A percentile compares a stretch with the other conserved stretches of the same genome.
phyloP scores from a whole-genome alignment of 2,888 invertebrate species.

The Branchellion lobata region DNA sequence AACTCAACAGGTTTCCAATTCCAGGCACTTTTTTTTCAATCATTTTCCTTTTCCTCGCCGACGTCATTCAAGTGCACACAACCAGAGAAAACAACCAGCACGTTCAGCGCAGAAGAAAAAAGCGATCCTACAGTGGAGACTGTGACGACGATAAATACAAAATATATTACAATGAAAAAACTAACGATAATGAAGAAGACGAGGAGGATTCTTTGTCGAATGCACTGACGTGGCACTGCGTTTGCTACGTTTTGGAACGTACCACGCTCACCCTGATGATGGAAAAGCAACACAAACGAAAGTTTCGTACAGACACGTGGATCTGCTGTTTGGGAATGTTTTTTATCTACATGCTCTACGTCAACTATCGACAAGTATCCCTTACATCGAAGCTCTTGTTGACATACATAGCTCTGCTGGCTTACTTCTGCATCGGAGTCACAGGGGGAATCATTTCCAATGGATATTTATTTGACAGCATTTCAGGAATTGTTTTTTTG shows the following conservation, averaged over 20 bases:
- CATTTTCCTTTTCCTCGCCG: conserved; percentile 46
- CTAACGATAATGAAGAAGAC: not conserved
- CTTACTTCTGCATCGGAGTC: conserved; percentile 42
- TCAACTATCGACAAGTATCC: conserved; percentile 17
- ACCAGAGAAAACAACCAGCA: not conserved
- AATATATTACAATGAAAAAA: not conserved
- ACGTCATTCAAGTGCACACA: conserved; percentile 30
- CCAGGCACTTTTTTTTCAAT: conserved; percentile 46
- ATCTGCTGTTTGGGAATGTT: conserved; percentile 44
- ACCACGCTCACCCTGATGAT: conserved; percentile 42
- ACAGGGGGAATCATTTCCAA: conserved; percentile 44
- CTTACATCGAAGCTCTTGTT: conserved; percentile 31
- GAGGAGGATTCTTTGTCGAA: not conserved
- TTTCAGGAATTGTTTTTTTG: conserved; percentile 47
- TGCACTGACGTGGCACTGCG: conserved; percentile 44
- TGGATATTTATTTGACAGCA: conserved; percentile 49
- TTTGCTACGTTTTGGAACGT: conserved; percentile 46
- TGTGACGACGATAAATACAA: conserved; percentile 10
- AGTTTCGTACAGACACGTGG: conserved; percentile 45
- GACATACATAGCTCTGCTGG: conserved; percentile 39
- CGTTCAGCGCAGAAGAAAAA: not conserved
- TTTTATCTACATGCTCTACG: conserved; percentile 22
- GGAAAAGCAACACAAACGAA: conserved; percentile 31
- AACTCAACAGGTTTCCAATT: conserved; percentile 45
- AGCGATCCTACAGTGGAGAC: not conserved